Percentiles rank a stretch among this genome's conserved stretches.
Conservation (phyloP, 2,797 vertebrate species). For the Geotrypetes seraphini region DNA sequence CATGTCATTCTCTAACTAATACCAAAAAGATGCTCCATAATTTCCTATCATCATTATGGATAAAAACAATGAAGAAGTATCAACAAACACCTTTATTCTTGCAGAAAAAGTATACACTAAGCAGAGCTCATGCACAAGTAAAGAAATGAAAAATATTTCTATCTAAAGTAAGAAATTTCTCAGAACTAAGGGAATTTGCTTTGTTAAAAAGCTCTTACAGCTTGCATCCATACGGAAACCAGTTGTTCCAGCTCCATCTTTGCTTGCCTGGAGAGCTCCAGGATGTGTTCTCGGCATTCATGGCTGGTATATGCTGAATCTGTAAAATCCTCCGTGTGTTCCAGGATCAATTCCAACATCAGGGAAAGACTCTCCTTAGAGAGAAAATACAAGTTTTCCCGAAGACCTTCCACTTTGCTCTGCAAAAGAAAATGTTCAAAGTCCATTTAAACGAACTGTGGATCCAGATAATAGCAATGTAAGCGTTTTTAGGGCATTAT, state of each 20-base stretch:
- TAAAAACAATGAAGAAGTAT: no score
- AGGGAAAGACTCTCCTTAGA: slow-evolving; percentile 69
- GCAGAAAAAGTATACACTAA: no score
- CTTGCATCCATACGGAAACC: slow-evolving; percentile 74
- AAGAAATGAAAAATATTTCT: no score
- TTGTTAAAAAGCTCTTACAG: slow-evolving; percentile 62
- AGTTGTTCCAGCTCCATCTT: slow-evolving; percentile 82
- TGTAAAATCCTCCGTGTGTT: slow-evolving; percentile 92
- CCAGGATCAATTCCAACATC: slow-evolving; percentile 77
- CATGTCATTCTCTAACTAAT: no score
- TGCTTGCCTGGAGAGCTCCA: slow-evolving; percentile 75
- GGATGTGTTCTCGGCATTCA: slow-evolving; percentile 85
- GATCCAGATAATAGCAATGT: no score
- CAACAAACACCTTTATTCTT: no score
- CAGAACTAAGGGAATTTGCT: slow-evolving; percentile 37
- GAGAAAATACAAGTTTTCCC: slow-evolving; percentile 72
- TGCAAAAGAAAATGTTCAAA: slow-evolving; percentile 30
- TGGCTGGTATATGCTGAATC: slow-evolving; percentile 95
- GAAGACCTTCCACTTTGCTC: slow-evolving; percentile 78
- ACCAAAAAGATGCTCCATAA: no score
- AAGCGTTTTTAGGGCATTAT: no score
- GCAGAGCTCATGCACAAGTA: no score
- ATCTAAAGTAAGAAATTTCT: no score
- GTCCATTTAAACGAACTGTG: background rate
- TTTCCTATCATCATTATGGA: no score